Percentiles rank a stretch among this genome's conserved stretches.
phyloP scores from a whole-genome alignment of 2,797 vertebrate species.

The Trematomus bernacchii region DNA sequence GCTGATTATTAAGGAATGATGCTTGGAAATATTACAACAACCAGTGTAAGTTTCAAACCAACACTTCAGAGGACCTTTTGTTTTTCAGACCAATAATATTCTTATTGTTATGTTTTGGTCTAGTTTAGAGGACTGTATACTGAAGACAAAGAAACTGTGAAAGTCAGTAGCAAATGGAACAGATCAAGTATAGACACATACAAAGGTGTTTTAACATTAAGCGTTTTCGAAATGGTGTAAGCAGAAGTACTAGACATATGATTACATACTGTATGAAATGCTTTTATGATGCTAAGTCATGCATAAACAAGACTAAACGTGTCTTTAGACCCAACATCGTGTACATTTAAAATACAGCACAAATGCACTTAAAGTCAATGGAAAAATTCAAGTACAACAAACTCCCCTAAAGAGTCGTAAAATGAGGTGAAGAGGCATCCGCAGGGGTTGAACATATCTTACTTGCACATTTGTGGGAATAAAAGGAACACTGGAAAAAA shows the following conservation, averaged over 20 bases:
- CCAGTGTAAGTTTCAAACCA: slow-evolving; percentile 10
- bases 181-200: not conserved
- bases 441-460: not conserved
- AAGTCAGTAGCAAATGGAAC: not conserved
- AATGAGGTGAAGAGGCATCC: not conserved
- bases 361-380: not conserved
- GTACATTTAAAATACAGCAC: not conserved
- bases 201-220: not conserved
- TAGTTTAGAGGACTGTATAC: not conserved
- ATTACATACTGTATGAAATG: not conserved
- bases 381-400: not conserved
- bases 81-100: not conserved
- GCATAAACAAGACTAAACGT: no score
- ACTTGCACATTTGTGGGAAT: no score
- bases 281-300: no score
- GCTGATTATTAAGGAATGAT: slow-evolving; percentile 55
- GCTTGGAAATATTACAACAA: slow-evolving; percentile 28
- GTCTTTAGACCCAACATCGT: no score
- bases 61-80: not conserved
- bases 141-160: not conserved
- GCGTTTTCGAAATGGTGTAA: not conserved
- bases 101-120: not conserved
- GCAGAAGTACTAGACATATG: not conserved
- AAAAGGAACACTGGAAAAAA: no score
- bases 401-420: not conserved